These are phyloP conservation scores for Heloderma charlesbogerti DNA, from an alignment of 2,113 vertebrate genomes.

Conservation along the genomic window DNA sequence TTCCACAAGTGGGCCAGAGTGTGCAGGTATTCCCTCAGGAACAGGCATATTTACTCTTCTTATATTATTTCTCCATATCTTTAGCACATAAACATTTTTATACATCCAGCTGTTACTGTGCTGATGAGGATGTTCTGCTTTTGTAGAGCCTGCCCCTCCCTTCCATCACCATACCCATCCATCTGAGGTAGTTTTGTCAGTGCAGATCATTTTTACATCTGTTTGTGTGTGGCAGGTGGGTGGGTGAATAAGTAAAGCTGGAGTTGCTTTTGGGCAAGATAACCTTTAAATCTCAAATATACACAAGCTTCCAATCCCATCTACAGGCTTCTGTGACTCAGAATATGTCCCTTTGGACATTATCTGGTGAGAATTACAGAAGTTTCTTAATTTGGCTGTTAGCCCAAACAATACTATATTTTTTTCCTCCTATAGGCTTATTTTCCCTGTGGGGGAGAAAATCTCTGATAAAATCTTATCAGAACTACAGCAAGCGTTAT, in stretches of 20 bases:
- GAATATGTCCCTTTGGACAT: neutral
- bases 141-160: neutral
- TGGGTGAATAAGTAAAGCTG: neutral
- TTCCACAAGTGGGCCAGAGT: neutral
- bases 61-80: neutral
- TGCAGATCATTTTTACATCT: neutral
- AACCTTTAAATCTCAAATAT: constrained; percentile 41
- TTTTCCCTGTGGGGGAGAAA: constrained; percentile 51
- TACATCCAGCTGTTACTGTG: accelerated
- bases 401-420: constrained; percentile 35
- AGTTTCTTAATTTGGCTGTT: constrained; percentile 48
- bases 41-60: neutral
- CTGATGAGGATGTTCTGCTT: neutral
- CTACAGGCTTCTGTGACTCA: constrained; percentile 6
- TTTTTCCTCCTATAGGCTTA: constrained; percentile 33
- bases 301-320: neutral
- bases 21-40: neutral
- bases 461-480: constrained; percentile 64
- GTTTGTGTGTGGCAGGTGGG: no score
- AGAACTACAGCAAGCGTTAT: constrained; percentile 45
- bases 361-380: constrained; percentile 48
- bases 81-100: neutral
- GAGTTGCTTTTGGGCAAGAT: neutral
- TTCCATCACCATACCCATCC: neutral
- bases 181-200: neutral